Evolutionary conservation across 2,797 vertebrate genomes (phyloP).

Genomic region (Natrix natrix): DNA sequence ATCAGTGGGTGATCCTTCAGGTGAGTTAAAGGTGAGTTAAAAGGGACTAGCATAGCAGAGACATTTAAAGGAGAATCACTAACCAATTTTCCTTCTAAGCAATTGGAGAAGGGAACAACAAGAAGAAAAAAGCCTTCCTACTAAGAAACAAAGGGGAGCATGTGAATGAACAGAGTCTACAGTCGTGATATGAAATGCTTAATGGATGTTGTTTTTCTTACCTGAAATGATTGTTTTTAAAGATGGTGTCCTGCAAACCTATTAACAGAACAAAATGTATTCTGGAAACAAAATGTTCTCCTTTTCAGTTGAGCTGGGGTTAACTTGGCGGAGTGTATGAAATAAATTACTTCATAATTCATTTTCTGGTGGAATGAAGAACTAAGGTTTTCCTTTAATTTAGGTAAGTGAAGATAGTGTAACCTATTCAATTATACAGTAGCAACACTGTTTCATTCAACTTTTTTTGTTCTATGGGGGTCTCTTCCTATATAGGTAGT

Average conservation of each 20-base stretch:
- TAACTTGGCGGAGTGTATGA: neutral
- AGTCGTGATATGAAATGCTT: neutral
- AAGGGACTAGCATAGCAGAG: neutral
- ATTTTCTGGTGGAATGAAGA: neutral
- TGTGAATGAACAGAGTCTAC: neutral
- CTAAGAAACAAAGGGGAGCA: neutral
- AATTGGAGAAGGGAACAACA: neutral
- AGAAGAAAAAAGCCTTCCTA: neutral
- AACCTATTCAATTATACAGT: neutral
- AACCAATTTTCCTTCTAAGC: neutral
- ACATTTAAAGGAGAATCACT: neutral
- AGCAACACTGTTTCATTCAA: neutral
- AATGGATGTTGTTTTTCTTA: neutral
- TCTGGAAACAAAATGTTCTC: neutral
- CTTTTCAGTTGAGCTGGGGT: neutral
- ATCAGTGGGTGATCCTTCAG: neutral
- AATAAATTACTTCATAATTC: neutral
- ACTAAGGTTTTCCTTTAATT: neutral
- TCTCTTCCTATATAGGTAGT: neutral
- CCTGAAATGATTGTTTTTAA: neutral
- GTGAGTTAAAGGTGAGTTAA: neutral
- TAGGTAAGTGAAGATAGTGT: conserved; percentile 11
- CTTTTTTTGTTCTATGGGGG: neutral
- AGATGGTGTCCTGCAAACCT: neutral
- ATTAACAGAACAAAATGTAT: neutral